These are phyloP conservation scores for Pelobates cultripes DNA, from an alignment of 2,797 vertebrate genomes.

Conservation along the genomic window DNA sequence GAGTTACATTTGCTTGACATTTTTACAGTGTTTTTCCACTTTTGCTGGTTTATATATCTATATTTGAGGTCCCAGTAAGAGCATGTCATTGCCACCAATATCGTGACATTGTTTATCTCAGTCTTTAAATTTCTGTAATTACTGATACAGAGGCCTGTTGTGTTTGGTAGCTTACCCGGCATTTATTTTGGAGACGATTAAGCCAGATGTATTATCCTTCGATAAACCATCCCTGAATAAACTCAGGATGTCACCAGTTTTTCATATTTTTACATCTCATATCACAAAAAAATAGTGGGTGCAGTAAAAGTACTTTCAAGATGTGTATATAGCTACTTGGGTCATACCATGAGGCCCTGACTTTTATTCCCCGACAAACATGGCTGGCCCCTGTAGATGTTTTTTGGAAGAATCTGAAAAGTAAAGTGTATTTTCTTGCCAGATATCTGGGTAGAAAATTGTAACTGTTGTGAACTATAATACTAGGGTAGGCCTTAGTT, in stretches of 20 bases:
- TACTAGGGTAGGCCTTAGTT: neutral
- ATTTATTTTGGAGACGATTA: neutral
- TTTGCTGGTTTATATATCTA: slow-evolving; percentile 61
- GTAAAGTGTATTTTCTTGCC: neutral
- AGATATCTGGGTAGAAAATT: too few species aligned
- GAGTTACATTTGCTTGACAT: slow-evolving; percentile 65
- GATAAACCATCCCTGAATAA: neutral
- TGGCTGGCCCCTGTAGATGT: neutral
- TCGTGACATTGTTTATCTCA: slow-evolving; percentile 3
- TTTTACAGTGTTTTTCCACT: slow-evolving; percentile 70
- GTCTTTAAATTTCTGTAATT: neutral
- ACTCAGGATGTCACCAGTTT: neutral
- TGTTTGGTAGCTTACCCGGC: neutral
- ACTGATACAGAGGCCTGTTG: neutral
- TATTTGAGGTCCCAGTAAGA: slow-evolving; percentile 60
- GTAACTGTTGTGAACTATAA: too few species aligned
- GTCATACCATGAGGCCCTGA: neutral
- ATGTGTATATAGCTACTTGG: too few species aligned
- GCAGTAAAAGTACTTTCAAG: neutral
- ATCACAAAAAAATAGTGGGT: neutral
- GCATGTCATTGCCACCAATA: neutral
- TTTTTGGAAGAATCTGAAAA: neutral
- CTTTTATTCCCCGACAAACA: neutral
- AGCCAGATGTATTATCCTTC: neutral
- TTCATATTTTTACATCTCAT: neutral